A percentile compares a stretch with the other conserved stretches of the same genome.
Conservation (phyloP, 2,888 invertebrate genomes). For the Archips crataeganus region DNA sequence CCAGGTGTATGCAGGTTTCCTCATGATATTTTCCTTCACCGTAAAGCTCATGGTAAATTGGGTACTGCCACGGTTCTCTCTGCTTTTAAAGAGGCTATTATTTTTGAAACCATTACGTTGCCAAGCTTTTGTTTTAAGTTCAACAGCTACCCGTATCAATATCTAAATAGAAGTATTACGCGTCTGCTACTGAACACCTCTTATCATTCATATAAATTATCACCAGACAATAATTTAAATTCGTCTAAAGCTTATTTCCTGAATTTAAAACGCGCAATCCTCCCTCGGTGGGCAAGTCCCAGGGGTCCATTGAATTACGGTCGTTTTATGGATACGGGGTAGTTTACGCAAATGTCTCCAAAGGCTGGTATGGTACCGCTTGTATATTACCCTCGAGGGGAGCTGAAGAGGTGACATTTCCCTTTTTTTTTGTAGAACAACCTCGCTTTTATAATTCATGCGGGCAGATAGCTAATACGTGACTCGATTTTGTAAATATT, state of each 20-base stretch:
- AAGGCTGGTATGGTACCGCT: slow-evolving; percentile 46
- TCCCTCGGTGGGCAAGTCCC: slow-evolving; percentile 20
- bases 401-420: slow-evolving; percentile 66
- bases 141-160: not conserved
- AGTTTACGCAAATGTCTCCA: slow-evolving; percentile 56
- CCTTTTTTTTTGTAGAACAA: slow-evolving; percentile 62
- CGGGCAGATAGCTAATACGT: slow-evolving; percentile 52
- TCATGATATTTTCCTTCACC: too few species aligned
- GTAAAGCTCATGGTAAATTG: too few species aligned
- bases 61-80: too few species aligned
- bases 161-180: not conserved
- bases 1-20: too few species aligned
- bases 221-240: not conserved
- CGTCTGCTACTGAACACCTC: not conserved
- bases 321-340: slow-evolving; percentile 57
- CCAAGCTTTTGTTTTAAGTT: not conserved
- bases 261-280: slow-evolving; percentile 21
- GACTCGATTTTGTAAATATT: slow-evolving; percentile 28
- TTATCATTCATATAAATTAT: slow-evolving; percentile 1
- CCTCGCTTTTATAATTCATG: slow-evolving; percentile 73
- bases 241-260: not conserved
- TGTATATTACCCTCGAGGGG: slow-evolving; percentile 52
- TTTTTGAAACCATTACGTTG: too few species aligned
- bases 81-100: too few species aligned
- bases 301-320: slow-evolving; percentile 50